Base-by-base conservation (phyloP, 2,888 invertebrate genomes). In the Drosophila formosana region DNA sequence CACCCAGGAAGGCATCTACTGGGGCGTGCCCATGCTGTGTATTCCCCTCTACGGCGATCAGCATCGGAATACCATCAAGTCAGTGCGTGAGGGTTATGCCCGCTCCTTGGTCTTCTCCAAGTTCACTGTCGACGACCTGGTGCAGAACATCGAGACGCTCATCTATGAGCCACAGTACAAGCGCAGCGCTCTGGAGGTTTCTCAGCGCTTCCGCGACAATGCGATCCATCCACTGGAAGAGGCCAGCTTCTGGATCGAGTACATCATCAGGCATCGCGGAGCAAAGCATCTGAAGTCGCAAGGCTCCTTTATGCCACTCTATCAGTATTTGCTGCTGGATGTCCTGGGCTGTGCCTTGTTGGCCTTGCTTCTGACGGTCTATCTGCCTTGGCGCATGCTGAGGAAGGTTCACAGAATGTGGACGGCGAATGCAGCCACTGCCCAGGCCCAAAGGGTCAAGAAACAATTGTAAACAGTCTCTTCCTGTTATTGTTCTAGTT, bases 181-280 rank as follows among this genome's bases (percentile, higher is more conserved):
- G 74, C 90, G 91, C 13, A 90, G 91, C 60, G 93, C 93, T 0
- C 84, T 93, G 73, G 92, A 92, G 78, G 81, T 93, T 1, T 94
- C 94, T 0, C 85, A 86, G 18, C 88, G 93, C 13, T 94, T 94
- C 87, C 92, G 92, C 37, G 94, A 95, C 80, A 93, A 94, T 80
- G 93, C 94, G 0, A 90, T 94, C 66, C 92, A 93, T 60, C 94
- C 95, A 1, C 82, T 94, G 81, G 94, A 94, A 3, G 94, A 94
- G 47, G 94, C 95, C 9, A 92, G 93, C 51, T 95, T 93, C 88
- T 95, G 95, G 95, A 93, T 94, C 37, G 95, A 95, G 86, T 94
- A 95, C 88, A 93, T 94, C 0, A 93, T 91, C 6, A 85, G 92
- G 45, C 91, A 93, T 72, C 89, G 92, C 3, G 93, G 93, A 0